Conservation (phyloP, 1,140 invertebrate species). For the Rhagoletis zephyria region DNA sequence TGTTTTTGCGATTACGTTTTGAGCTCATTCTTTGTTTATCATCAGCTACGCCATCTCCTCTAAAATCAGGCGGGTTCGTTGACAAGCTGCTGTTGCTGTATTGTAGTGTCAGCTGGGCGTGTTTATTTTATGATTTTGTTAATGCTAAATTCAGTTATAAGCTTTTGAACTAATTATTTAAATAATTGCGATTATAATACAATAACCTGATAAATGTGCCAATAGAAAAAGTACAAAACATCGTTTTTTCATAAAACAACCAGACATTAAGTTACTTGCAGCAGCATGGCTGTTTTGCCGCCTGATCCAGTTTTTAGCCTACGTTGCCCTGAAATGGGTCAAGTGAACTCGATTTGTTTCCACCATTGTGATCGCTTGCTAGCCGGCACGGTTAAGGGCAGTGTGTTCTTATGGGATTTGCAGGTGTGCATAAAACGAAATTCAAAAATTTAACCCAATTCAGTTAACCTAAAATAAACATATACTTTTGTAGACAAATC, state of each 20-base stretch:
- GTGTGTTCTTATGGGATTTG: constrained; percentile 82
- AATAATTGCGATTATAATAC: not conserved
- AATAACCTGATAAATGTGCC: not conserved
- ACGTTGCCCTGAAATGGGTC: constrained; percentile 79
- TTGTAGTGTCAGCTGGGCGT: constrained; percentile 17
- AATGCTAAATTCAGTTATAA: not conserved
- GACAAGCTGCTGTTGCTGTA: not conserved
- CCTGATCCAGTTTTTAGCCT: constrained; percentile 80
- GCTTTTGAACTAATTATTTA: not conserved
- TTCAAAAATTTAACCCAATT: not conserved
- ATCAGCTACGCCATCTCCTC: not conserved
- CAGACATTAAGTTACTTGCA: not conserved
- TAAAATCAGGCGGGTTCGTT: not conserved
- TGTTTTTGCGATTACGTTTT: constrained; percentile 37
- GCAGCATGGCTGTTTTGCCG: constrained; percentile 75
- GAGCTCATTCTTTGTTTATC: not conserved
- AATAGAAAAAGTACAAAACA: not conserved
- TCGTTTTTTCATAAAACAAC: not conserved
- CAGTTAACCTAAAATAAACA: not conserved
- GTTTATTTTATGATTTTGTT: constrained; percentile 21
- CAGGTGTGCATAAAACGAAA: constrained; percentile 74
- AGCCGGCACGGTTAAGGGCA: constrained; percentile 80
- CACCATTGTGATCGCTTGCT: constrained; percentile 78
- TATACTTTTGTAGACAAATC: constrained; percentile 65
- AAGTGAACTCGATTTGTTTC: constrained; percentile 80